Base-by-base conservation (phyloP, 2,797 vertebrate genomes). In the Platyrinchus mystaceus region DNA sequence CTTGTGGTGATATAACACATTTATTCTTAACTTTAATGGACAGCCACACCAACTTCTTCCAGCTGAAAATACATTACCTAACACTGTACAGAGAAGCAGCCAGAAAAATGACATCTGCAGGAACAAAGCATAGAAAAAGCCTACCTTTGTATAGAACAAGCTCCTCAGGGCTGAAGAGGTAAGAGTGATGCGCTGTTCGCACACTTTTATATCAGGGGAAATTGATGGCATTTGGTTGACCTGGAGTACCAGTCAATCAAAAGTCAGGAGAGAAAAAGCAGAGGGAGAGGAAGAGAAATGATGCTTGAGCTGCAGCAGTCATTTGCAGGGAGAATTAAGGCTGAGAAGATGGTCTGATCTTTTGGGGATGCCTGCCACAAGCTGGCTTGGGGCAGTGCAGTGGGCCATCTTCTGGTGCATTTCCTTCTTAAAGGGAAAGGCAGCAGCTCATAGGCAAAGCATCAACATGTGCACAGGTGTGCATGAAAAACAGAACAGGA, bases 241-340 rank as follows among this genome's bases (percentile, higher is more conserved):
- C 66, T 53, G 22, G 71, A 93, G 60, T 56, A 64, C 52, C 90
- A 78, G 76, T 93, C 90, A 94, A 88, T 78, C 87, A 94, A 68
- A 93, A 95, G 47, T 62, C 77, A 86, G 80, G 6, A 70, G 34
- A 88, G 56, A 70, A 89, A 90, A 95, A 77, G 49, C 46, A 74
- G 17, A 75, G n/a, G 55, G 64, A 93, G 37, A 50, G 28, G 19
- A 13, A 12, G 3, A 12, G 30, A 66, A 89, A 67, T 7, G 5
- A 64, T 77, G 69, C 27, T 27, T 71, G 36, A 90, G 74, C 69
- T 75, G 55, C 60, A 83, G 23, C 22, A 71, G 36, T 46, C 64
- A 43, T 59, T 58, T 89, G 44, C 19, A 59, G 84, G 73, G 10
- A 84, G 34, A 73, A 82, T 70, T 63, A 82, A 5, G 12, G 34